Conservation (phyloP, 2,888 invertebrate species). For the Bimastos eiseni region DNA sequence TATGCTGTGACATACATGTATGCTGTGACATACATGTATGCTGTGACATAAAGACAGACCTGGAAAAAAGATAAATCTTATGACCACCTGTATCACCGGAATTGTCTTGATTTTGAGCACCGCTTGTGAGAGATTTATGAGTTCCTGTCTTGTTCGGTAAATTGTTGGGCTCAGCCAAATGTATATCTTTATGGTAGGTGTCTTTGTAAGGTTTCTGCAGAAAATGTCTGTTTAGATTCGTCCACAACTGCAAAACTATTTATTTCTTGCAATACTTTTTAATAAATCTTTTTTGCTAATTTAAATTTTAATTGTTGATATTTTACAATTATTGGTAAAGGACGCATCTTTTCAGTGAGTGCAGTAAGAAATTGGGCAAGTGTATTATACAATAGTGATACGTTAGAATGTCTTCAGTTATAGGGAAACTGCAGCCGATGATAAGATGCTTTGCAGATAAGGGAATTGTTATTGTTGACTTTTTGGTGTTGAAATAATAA, state of each 20-base stretch:
- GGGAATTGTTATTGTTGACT: too few relatives aligned
- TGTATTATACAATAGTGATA: too few relatives aligned
- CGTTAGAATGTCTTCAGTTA: too few relatives aligned
- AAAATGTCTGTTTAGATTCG: background rate
- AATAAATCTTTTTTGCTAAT: background rate
- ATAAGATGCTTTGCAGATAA: too few relatives aligned
- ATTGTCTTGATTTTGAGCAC: background rate
- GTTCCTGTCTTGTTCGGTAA: background rate
- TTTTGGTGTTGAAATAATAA: too few relatives aligned
- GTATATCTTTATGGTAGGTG: background rate
- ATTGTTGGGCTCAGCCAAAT: background rate
- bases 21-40: background rate
- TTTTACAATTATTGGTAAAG: too few relatives aligned
- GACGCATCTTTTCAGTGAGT: too few relatives aligned
- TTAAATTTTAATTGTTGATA: background rate
- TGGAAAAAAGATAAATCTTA: background rate
- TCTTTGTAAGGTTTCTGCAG: background rate
- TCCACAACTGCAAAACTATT: background rate
- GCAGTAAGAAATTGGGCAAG: too few relatives aligned
- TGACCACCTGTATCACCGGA: background rate
- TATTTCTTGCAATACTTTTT: background rate
- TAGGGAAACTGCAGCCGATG: too few relatives aligned
- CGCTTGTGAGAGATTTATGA: background rate
- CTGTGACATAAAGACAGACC: background rate
- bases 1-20: background rate